Evolutionary conservation across 2,888 invertebrate genomes (phyloP), one percentile per base, ranked within the genome.

Genomic region (Tenthredo amoena): DNA sequence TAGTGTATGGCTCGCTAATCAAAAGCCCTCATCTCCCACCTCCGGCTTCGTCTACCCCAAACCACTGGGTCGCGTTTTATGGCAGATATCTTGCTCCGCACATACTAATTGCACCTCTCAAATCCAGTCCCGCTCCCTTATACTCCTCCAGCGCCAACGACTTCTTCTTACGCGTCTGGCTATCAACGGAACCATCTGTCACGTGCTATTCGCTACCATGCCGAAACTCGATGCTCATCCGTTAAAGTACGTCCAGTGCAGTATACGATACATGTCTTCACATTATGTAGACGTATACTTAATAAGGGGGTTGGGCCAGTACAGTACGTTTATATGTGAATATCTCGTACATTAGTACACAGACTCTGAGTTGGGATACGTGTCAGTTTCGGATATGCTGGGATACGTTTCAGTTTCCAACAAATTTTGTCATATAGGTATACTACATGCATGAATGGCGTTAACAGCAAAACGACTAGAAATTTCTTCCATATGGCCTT

Each of bases 41-140:
- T 43, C 72, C 18, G 21, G 10, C 21, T 4, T 31, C 43, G 43
- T 21, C 21, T 43, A 40, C 26, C 72, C 72, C 72, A 43, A 74
- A 74, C 72, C 72, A 40, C 72, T n/a, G 72, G 5, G 31, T 18
- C 68, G 34, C 55, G 58, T 77, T 84, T 84, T 76, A 76, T 72
- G 55, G 84, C 55, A 58, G 76, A 84, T 84, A 72, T 77, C 77
- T 55, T 77, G 77, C 21, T 50, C 79, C 86, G 85, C 85, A 86
- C 86, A 87, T 87, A 87, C 87, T 87, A 87, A 87, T 87, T 87
- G 86, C 86, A 65, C 50, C 55, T 77, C 40, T 50, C 50, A 50
- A 77, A 77, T 77, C 77, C 77, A 55, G 77, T 77, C 77, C 31
- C 34, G 77, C 77, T 77, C 72, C 40, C 50, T n/a, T 68, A 68